Percentiles rank a stretch among this genome's conserved stretches.
Conservation (phyloP, 1,140 invertebrate species). For the Xylocopa sonorina region DNA sequence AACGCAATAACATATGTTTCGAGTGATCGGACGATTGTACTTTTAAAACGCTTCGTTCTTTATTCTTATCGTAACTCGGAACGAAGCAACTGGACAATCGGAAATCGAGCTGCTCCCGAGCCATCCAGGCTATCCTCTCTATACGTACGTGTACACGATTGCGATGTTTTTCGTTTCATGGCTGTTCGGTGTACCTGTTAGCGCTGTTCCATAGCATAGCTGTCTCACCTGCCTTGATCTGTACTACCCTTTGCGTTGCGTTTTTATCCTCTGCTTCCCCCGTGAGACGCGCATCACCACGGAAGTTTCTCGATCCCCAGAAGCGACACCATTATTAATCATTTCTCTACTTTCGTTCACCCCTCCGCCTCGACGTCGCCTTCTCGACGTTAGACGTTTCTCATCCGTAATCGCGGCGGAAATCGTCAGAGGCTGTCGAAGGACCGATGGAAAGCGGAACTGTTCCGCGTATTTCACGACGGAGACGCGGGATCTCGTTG, state of each 20-base stretch:
- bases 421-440: neutral
- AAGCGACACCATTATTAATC: neutral
- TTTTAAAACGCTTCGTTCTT: neutral
- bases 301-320: slow-evolving; percentile 6
- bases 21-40: neutral
- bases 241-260: slow-evolving; percentile 58
- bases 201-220: slow-evolving; percentile 67
- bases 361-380: neutral
- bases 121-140: neutral
- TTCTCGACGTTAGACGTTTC: neutral
- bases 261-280: slow-evolving; percentile 47
- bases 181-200: slow-evolving; percentile 72
- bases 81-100: neutral
- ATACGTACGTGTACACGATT: slow-evolving; percentile 15
- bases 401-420: neutral
- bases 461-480: neutral
- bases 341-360: neutral
- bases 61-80: neutral
- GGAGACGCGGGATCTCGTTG: neutral
- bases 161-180: slow-evolving; percentile 68
- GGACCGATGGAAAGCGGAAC: neutral
- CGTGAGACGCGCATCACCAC: neutral
- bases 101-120: slow-evolving; percentile 6
- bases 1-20: neutral
- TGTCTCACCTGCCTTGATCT: slow-evolving; percentile 70